phyloP scores from a whole-genome alignment of 2,797 vertebrate species.

The Rhinophrynus dorsalis region DNA sequence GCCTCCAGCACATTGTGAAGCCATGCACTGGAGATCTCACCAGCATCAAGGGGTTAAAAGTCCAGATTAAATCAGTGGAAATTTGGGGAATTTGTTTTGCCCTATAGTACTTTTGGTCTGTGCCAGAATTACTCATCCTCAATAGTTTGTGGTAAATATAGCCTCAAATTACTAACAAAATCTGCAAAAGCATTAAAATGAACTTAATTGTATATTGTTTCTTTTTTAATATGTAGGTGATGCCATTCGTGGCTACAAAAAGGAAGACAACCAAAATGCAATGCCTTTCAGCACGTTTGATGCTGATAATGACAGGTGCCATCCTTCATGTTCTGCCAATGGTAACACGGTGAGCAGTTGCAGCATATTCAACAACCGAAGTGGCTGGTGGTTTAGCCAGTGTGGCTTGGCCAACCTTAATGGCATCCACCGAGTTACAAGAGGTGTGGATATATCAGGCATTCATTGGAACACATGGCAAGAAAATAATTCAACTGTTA shows the following conservation, averaged over 20 bases:
- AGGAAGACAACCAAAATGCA: slow-evolving; percentile 86
- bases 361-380: slow-evolving; percentile 76
- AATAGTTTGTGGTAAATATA: too few relatives aligned
- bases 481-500: slow-evolving; percentile 68
- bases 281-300: slow-evolving; percentile 88
- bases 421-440: slow-evolving; percentile 70
- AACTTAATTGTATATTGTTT: too few relatives aligned
- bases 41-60: too few relatives aligned
- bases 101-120: too few relatives aligned
- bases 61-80: too few relatives aligned
- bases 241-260: slow-evolving; percentile 82
- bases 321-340: slow-evolving; percentile 71
- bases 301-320: slow-evolving; percentile 85
- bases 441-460: slow-evolving; percentile 62
- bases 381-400: slow-evolving; percentile 90
- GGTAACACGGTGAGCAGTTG: slow-evolving; percentile 80
- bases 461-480: slow-evolving; percentile 90
- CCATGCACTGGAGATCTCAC: too few relatives aligned
- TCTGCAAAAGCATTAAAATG: too few relatives aligned
- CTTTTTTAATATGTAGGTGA: slow-evolving; percentile 69
- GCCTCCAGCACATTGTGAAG: too few relatives aligned
- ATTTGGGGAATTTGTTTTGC: too few relatives aligned
- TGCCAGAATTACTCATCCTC: too few relatives aligned
- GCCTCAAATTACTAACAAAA: too few relatives aligned
- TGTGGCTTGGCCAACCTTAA: slow-evolving; percentile 89